Percentiles rank a stretch among this genome's conserved stretches.
Conservation (phyloP, 2,888 invertebrate species). For the Pachycephus smyrnensis region DNA sequence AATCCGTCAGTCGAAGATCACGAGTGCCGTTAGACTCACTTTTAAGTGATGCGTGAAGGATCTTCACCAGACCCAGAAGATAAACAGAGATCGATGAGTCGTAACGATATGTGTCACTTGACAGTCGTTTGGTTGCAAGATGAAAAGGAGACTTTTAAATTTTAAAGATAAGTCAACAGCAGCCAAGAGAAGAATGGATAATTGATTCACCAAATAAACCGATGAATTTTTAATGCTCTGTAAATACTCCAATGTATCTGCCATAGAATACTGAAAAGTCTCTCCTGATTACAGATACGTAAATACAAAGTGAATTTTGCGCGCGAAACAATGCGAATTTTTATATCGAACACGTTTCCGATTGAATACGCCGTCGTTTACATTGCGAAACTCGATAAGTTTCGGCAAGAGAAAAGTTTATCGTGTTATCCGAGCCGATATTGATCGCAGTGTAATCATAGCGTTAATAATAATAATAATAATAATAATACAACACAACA, state of each 20-base stretch:
- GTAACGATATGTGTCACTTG: background rate
- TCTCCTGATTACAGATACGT: background rate
- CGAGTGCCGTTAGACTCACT: background rate
- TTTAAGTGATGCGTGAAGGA: background rate
- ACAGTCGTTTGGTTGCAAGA: background rate
- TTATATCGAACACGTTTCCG: background rate
- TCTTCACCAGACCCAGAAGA: background rate
- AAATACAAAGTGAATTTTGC: background rate
- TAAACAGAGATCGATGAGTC: background rate
- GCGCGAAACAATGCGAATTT: background rate
- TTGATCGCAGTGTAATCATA: background rate
- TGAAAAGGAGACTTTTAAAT: background rate
- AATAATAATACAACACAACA: constrained; percentile 27
- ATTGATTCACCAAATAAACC: background rate
- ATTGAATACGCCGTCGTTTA: background rate
- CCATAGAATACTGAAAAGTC: background rate
- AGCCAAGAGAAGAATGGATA: background rate
- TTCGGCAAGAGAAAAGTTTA: background rate
- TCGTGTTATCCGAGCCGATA: background rate
- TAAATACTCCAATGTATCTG: background rate
- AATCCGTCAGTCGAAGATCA: background rate
- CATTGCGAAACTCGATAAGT: background rate
- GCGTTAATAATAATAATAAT: constrained; percentile 2
- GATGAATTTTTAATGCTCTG: background rate
- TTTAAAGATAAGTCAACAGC: background rate